Evolutionary conservation across 1,140 invertebrate species (phyloP).

Genomic region (Pseudomyrmex concolor): DNA sequence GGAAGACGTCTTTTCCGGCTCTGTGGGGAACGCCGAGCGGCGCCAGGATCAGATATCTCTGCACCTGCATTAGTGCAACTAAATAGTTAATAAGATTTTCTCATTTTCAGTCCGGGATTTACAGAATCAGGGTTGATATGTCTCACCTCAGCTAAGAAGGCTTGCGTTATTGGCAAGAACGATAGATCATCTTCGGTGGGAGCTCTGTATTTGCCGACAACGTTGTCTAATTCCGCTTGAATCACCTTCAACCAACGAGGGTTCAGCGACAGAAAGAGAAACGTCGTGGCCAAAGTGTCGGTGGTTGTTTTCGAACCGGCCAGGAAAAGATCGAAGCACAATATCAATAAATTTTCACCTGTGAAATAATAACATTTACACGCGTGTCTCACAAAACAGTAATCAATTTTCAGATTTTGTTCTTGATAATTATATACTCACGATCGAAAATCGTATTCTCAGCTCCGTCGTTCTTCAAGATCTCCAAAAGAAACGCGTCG

Average conservation of each 20-base stretch:
- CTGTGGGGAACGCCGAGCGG: conserved; percentile 88
- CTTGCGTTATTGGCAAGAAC: conserved; percentile 78
- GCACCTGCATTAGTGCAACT: conserved; percentile 83
- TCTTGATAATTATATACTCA: conserved; percentile 60
- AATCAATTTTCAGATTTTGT: too few species aligned
- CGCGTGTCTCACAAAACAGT: too few species aligned
- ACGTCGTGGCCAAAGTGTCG: conserved; percentile 87
- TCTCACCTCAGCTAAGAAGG: conserved; percentile 84
- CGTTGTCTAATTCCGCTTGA: conserved; percentile 89
- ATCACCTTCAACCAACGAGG: conserved; percentile 88
- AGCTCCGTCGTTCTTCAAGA: conserved; percentile 60
- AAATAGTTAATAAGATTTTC: too few species aligned
- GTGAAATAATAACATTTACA: conserved; percentile 57
- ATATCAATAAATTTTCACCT: conserved; percentile 88
- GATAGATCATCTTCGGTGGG: conserved; percentile 87
- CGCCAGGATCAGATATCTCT: conserved; percentile 86
- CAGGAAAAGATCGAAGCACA: conserved; percentile 90
- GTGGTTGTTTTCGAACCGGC: conserved; percentile 90
- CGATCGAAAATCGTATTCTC: conserved; percentile 74
- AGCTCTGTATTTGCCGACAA: conserved; percentile 86
- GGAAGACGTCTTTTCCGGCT: conserved; percentile 84
- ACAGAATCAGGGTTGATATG: not conserved
- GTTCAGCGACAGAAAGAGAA: conserved; percentile 88
- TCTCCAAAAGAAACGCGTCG: conserved; percentile 88
- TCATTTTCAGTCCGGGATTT: too few species aligned